These are phyloP conservation scores for Drosophila kuntzei DNA, from an alignment of 2,888 invertebrate genomes.

Conservation along the genomic window DNA sequence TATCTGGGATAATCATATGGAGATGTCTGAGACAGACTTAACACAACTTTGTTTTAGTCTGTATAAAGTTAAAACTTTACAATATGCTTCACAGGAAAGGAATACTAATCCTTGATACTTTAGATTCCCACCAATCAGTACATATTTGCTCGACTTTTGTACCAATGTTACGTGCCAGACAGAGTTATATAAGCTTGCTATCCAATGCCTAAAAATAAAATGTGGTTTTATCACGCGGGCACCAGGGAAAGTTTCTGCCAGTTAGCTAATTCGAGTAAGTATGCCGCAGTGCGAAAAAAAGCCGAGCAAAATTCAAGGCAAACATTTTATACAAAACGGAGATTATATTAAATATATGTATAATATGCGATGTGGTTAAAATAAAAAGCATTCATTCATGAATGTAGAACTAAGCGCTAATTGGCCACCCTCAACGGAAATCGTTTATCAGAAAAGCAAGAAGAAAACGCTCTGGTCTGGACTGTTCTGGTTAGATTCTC, in stretches of 20 bases:
- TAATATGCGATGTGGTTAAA: slow-evolving; percentile 42
- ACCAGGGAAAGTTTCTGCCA: slow-evolving; percentile 59
- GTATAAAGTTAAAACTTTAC: too few relatives aligned
- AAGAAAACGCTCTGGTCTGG: slow-evolving; percentile 44
- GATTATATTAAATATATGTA: slow-evolving; percentile 37
- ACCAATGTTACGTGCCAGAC: slow-evolving; percentile 21
- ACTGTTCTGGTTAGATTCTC: slow-evolving; percentile 24
- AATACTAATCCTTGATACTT: too few relatives aligned
- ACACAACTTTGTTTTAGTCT: too few relatives aligned
- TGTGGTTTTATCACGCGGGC: slow-evolving; percentile 37
- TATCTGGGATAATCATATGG: too few relatives aligned
- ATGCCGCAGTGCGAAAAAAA: slow-evolving; percentile 37
- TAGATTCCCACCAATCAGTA: too few relatives aligned
- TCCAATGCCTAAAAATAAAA: slow-evolving; percentile 46
- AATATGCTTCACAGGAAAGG: too few relatives aligned
- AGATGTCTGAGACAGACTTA: too few relatives aligned
- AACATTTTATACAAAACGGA: slow-evolving; percentile 24
- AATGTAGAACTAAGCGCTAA: slow-evolving; percentile 60
- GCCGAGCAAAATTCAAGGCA: slow-evolving; percentile 62
- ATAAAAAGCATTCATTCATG: slow-evolving; percentile 67
- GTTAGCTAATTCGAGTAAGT: slow-evolving; percentile 45
- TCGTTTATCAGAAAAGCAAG: slow-evolving; percentile 63
- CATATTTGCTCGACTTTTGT: slow-evolving; percentile 2
- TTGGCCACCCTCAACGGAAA: slow-evolving; percentile 70
- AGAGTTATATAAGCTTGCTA: slow-evolving; percentile 14